These are phyloP conservation scores for Aplochiton taeniatus DNA, from an alignment of 2,797 vertebrate genomes.

Conservation along the genomic window DNA sequence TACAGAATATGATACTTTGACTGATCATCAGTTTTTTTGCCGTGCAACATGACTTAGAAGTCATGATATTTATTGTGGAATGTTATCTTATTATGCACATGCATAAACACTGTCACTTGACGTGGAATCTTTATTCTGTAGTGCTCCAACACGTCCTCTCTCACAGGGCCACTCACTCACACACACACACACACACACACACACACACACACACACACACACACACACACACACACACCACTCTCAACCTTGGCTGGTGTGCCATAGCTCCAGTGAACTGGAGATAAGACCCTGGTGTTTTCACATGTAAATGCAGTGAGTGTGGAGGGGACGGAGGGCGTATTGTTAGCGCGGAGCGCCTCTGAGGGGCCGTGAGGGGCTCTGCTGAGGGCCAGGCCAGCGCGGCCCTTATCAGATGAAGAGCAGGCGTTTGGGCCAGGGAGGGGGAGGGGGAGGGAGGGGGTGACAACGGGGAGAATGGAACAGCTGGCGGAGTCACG, in stretches of 20 bases:
- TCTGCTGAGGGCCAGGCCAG: slow-evolving; percentile 64
- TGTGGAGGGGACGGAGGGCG: slow-evolving; percentile 53
- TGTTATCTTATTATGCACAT: slow-evolving; percentile 14
- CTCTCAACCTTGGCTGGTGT: slow-evolving; percentile 53
- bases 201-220: slow-evolving; percentile 29
- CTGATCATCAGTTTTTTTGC: no score
- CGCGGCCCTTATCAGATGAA: slow-evolving; percentile 77
- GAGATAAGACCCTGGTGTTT: slow-evolving; percentile 76
- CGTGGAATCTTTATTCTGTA: background rate
- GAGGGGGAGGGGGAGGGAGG: slow-evolving; percentile 37
- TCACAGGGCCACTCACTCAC: slow-evolving; percentile 19
- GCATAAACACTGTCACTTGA: slow-evolving; percentile 25
- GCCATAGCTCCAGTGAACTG: slow-evolving; percentile 68
- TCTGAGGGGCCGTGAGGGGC: slow-evolving; percentile 59
- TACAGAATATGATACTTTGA: no score
- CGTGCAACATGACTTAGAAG: no score
- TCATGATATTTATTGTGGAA: background rate
- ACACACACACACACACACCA: slow-evolving; percentile 14
- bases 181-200: slow-evolving; percentile 7
- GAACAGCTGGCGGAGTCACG: slow-evolving; percentile 80
- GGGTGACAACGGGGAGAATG: slow-evolving; percentile 60
- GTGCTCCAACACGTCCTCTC: slow-evolving; percentile 28
- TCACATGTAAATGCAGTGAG: slow-evolving; percentile 77
- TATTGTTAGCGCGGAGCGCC: slow-evolving; percentile 68
- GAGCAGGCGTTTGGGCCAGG: slow-evolving; percentile 65